Percentiles rank a stretch among this genome's conserved stretches.
These are phyloP conservation scores for Platanista minor DNA, from an alignment of 2,113 vertebrate species.

Conservation along the genomic window DNA sequence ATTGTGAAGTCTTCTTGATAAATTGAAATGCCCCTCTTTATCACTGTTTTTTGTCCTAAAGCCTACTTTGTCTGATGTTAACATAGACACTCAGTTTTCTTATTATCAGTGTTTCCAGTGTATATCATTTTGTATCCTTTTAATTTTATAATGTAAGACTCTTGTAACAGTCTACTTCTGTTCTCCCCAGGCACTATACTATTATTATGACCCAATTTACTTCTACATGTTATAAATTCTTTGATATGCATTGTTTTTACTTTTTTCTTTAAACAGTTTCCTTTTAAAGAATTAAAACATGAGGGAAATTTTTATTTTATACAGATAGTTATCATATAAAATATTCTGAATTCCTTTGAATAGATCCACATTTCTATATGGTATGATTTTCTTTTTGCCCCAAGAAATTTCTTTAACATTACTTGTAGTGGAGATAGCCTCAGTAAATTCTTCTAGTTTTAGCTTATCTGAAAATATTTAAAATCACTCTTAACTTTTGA, in stretches of 20 bases:
- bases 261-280: background rate
- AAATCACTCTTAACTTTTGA: conserved; percentile 28
- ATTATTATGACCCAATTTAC: background rate
- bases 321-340: background rate
- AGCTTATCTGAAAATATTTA: conserved; percentile 32
- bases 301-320: background rate
- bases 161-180: background rate
- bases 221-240: background rate
- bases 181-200: background rate
- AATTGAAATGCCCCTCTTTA: background rate
- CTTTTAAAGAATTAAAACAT: background rate
- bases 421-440: background rate
- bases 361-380: background rate
- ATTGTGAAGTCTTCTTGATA: background rate
- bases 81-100: background rate
- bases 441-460: background rate
- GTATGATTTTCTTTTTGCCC: background rate
- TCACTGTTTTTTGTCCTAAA: background rate
- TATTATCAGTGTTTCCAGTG: background rate
- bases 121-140: background rate
- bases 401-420: background rate
- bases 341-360: background rate
- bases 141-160: background rate
- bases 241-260: background rate
- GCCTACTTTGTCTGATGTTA: background rate